Evolutionary conservation across 2,113 vertebrate species (phyloP).

Genomic region (Microtus pennsylvanicus): DNA sequence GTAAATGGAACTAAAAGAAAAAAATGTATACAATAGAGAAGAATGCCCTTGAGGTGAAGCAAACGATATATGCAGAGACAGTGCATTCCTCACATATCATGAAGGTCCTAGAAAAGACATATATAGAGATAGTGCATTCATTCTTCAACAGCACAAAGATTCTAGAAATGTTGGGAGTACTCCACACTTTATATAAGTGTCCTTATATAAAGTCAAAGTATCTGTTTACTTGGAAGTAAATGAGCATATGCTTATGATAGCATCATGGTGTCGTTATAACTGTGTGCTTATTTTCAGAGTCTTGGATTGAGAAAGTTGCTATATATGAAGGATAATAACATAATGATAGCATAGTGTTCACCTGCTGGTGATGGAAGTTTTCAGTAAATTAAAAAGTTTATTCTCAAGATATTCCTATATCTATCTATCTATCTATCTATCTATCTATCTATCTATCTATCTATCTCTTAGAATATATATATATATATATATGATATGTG

Average conservation of each 20-base stretch:
- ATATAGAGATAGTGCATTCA: rapidly evolving
- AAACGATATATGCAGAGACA: too few species aligned
- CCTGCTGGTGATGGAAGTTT: too few species aligned
- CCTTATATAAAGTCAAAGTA: background rate
- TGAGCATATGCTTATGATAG: background rate
- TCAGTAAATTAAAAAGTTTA: too few species aligned
- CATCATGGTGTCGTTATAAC: too few species aligned
- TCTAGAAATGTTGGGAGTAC: background rate
- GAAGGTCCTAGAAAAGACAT: too few species aligned
- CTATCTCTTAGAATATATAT: too few species aligned
- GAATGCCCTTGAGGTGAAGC: background rate
- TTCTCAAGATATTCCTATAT: too few species aligned
- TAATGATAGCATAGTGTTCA: background rate
- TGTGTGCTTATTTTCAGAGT: background rate
- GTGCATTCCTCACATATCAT: too few species aligned
- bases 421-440: too few species aligned
- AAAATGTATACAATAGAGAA: background rate
- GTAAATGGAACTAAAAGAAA: background rate
- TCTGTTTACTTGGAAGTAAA: background rate
- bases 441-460: too few species aligned
- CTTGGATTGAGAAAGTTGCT: background rate
- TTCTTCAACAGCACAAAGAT: too few species aligned
- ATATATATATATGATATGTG: too few species aligned
- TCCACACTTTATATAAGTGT: rapidly evolving
- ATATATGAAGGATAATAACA: background rate